Conservation (phyloP, 2,113 vertebrate genomes). For the Jaculus jaculus region DNA sequence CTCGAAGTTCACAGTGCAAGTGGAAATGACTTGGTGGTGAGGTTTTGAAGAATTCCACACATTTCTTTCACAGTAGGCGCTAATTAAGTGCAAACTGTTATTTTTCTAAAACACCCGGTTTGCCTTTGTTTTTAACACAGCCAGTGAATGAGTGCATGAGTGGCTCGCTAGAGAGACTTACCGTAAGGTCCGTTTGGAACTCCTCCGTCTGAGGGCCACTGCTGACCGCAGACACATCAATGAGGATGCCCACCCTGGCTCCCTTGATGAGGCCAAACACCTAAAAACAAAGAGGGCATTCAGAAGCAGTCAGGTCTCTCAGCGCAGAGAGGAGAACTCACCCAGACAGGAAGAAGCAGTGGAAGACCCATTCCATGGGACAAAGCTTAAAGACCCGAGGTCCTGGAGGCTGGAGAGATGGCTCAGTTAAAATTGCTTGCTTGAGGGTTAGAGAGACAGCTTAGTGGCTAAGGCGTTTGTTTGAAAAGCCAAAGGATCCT, state of each 20-base stretch:
- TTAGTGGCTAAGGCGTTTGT: too few species aligned
- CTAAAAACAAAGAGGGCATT: conserved; percentile 74
- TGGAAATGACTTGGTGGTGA: not conserved
- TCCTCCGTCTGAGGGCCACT: conserved; percentile 75
- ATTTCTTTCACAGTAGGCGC: not conserved
- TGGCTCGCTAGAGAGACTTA: conserved; percentile 75
- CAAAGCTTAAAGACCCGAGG: not conserved
- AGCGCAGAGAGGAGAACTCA: not conserved
- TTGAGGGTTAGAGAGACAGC: too few species aligned
- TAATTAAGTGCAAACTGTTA: conserved; percentile 26
- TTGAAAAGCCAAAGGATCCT: too few species aligned
- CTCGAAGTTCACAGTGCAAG: conserved; percentile 22
- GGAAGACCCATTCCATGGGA: not conserved
- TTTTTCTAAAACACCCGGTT: conserved; percentile 1
- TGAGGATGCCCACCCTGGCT: conserved; percentile 83
- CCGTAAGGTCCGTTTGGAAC: conserved; percentile 86
- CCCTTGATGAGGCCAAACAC: conserved; percentile 88
- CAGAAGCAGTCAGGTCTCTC: not conserved
- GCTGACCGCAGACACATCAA: conserved; percentile 81
- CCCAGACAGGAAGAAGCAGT: not conserved
- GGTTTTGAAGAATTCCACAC: not conserved
- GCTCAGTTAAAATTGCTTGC: too few species aligned
- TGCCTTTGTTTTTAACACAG: not conserved
- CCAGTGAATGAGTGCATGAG: not conserved
- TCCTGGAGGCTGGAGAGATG: too few species aligned